A percentile compares a stretch with the other conserved stretches of the same genome.
phyloP scores from a whole-genome alignment of 2,888 invertebrate species.

The Dysmachus trigonus region DNA sequence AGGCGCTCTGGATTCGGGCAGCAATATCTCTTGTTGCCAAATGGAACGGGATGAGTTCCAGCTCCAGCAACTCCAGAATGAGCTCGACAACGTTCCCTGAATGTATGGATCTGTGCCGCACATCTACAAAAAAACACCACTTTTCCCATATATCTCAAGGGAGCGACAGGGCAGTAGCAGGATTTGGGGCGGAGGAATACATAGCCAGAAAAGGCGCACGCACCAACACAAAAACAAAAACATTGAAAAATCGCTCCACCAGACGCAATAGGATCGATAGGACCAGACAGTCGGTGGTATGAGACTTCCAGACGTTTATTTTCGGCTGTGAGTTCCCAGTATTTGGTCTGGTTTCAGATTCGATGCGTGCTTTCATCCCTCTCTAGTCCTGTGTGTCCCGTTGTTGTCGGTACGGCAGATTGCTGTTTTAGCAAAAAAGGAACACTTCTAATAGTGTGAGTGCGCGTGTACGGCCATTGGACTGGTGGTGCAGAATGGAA shows the following conservation, averaged over 20 bases:
- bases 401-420: neutral
- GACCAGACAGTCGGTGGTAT: conserved; percentile 35
- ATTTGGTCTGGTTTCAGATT: conserved; percentile 24
- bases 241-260: conserved; percentile 8
- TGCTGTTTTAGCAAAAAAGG: neutral
- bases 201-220: conserved; percentile 16
- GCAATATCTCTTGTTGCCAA: neutral
- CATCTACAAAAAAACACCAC: neutral
- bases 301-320: conserved; percentile 41
- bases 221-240: conserved; percentile 25
- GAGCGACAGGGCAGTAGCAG: neutral
- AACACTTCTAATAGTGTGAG: neutral
- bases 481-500: neutral
- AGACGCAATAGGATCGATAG: conserved; percentile 44
- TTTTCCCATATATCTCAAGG: neutral
- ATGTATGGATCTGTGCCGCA: neutral
- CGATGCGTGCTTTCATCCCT: conserved; percentile 25
- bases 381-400: neutral
- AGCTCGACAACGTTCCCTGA: neutral
- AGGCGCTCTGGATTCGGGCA: neutral
- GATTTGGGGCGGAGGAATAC: neutral
- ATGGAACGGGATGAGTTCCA: neutral
- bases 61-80: neutral
- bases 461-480: neutral
- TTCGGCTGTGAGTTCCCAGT: conserved; percentile 29